Evolutionary conservation across 2,888 invertebrate genomes (phyloP).

Genomic region (Arrhopalites spinosus): DNA sequence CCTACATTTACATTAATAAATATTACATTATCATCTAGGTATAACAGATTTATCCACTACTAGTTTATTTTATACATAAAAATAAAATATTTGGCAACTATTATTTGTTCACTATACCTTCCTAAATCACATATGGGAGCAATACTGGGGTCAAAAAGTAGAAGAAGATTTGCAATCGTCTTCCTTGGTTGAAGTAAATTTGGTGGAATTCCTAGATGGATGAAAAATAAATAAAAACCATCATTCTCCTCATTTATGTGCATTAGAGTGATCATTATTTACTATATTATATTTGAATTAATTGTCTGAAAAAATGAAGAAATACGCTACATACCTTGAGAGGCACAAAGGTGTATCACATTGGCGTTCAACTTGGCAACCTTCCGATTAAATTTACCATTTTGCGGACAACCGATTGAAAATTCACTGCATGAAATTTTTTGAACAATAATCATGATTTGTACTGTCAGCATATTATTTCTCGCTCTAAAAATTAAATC

Average conservation of each 20-base stretch:
- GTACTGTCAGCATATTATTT: too few species aligned
- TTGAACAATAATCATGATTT: constrained; percentile 32
- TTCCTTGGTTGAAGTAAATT: constrained; percentile 69
- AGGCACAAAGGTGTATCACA: constrained; percentile 76
- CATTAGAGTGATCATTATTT: too few species aligned
- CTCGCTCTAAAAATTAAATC: neutral
- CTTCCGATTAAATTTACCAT: constrained; percentile 73
- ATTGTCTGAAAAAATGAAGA: neutral
- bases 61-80: too few species aligned
- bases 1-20: constrained; percentile 58
- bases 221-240: neutral
- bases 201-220: constrained; percentile 70
- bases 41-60: too few species aligned
- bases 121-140: constrained; percentile 68
- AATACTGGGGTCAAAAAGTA: constrained; percentile 69
- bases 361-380: constrained; percentile 80
- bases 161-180: constrained; percentile 74
- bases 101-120: constrained; percentile 63
- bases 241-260: too few species aligned
- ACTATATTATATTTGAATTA: too few species aligned
- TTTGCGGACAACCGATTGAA: constrained; percentile 72
- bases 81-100: too few species aligned
- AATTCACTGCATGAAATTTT: constrained; percentile 70
- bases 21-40: too few species aligned
- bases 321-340: constrained; percentile 64